Conservation (phyloP, 2,113 vertebrate genomes). For the Mionectes macconnelli region DNA sequence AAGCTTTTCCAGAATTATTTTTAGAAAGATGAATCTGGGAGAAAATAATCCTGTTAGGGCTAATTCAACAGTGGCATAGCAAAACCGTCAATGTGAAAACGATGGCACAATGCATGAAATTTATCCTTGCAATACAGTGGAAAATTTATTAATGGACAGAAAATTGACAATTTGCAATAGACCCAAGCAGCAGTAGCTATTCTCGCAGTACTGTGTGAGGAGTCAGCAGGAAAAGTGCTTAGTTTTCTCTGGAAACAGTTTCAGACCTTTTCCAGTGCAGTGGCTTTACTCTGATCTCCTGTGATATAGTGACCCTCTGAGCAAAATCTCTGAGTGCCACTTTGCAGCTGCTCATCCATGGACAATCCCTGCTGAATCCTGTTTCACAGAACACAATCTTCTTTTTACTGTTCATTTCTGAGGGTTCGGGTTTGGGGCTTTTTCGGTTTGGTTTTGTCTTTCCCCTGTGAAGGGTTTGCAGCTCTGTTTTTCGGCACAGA, state of each 20-base stretch:
- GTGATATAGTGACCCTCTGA: neutral
- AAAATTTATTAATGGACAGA: neutral
- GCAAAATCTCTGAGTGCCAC: neutral
- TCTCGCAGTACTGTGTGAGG: neutral
- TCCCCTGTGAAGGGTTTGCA: neutral
- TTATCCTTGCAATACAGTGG: neutral
- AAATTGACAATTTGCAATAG: neutral
- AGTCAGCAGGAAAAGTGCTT: neutral
- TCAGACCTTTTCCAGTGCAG: neutral
- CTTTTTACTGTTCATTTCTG: neutral
- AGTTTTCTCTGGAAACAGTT: neutral
- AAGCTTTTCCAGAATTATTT: neutral
- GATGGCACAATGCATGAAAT: neutral
- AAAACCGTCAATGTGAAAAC: neutral
- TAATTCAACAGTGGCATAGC: neutral
- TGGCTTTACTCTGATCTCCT: neutral
- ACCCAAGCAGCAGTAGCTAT: neutral
- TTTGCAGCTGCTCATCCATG: neutral
- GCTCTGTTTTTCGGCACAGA: neutral
- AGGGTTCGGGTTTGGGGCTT: accelerated
- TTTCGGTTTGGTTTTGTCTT: neutral
- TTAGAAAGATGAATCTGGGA: neutral
- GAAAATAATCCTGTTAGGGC: neutral
- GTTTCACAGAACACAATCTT: neutral
- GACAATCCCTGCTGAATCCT: neutral